These are phyloP conservation scores for Catajapyx aquilonaris DNA, from an alignment of 1,140 invertebrate species.

Conservation along the genomic window DNA sequence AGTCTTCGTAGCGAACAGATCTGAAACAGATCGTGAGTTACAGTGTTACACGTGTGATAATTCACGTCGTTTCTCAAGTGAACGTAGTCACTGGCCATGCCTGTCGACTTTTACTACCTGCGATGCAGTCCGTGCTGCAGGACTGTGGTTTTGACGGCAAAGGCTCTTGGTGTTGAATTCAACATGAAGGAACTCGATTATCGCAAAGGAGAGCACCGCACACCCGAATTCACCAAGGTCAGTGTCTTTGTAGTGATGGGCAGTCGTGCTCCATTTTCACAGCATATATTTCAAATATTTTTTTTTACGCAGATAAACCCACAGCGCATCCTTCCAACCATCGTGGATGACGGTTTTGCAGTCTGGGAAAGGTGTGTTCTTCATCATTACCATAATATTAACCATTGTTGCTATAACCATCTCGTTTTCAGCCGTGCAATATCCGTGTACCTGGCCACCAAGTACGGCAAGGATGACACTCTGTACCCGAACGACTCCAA, in stretches of 20 bases:
- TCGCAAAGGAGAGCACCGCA: slow-evolving; percentile 5
- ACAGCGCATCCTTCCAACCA: slow-evolving; percentile 19
- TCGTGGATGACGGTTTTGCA: slow-evolving; percentile 20
- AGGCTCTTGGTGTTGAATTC: slow-evolving; percentile 28
- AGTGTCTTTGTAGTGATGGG: too few species aligned
- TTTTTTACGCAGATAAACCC: slow-evolving; percentile 21
- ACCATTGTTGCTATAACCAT: background rate
- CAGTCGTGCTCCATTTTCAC: too few species aligned
- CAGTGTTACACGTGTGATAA: too few species aligned
- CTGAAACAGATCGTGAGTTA: too few species aligned
- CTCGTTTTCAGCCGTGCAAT: slow-evolving; percentile 18
- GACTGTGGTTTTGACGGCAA: slow-evolving; percentile 29
- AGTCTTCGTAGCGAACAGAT: too few species aligned
- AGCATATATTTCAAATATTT: too few species aligned
- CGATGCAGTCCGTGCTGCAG: slow-evolving; percentile 23
- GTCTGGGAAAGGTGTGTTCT: slow-evolving; percentile 18
- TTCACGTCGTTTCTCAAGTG: too few species aligned
- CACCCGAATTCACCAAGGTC: slow-evolving; percentile 9
- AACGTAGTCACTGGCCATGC: too few species aligned
- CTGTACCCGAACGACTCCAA: slow-evolving; percentile 45
- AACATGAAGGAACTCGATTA: slow-evolving; percentile 21
- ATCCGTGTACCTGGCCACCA: slow-evolving; percentile 24
- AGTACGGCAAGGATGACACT: slow-evolving; percentile 41
- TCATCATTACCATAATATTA: too few species aligned
- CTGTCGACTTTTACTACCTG: slow-evolving; percentile 12